These are phyloP conservation scores for Drosophila peninsularis DNA, from an alignment of 2,888 invertebrate species.

Conservation along the genomic window DNA sequence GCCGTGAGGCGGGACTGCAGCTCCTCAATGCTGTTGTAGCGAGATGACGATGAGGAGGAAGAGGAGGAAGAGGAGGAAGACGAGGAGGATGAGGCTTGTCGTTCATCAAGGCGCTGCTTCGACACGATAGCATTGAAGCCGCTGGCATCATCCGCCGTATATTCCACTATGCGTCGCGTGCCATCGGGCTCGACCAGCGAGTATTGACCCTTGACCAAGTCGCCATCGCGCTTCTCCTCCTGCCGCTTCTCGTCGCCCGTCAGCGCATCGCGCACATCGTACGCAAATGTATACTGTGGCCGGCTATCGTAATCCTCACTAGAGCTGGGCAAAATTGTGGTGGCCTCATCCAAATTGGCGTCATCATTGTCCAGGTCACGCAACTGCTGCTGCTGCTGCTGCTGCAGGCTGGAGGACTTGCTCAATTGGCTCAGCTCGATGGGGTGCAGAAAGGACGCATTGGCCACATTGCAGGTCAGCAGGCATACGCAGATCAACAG, in stretches of 20 bases:
- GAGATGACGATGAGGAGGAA: slow-evolving; percentile 27
- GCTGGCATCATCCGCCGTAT: slow-evolving; percentile 85
- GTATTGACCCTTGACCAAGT: slow-evolving; percentile 85
- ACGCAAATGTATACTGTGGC: slow-evolving; percentile 85
- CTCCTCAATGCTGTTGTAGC: slow-evolving; percentile 80
- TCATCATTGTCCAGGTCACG: slow-evolving; percentile 56
- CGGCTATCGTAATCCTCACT: slow-evolving; percentile 85
- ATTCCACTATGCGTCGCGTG: slow-evolving; percentile 85
- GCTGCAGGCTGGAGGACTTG: slow-evolving; percentile 56
- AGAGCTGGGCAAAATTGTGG: slow-evolving; percentile 68
- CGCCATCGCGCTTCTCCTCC: slow-evolving; percentile 86
- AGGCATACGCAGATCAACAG: slow-evolving; percentile 75
- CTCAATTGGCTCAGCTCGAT: slow-evolving; percentile 73
- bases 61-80: slow-evolving; percentile 37
- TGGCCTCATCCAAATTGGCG: slow-evolving; percentile 62
- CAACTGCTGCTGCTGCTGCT: slow-evolving; percentile 46
- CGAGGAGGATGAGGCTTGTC: slow-evolving; percentile 23
- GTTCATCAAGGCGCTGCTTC: slow-evolving; percentile 81
- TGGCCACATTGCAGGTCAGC: slow-evolving; percentile 68
- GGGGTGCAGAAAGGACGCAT: slow-evolving; percentile 75
- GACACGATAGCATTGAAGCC: slow-evolving; percentile 86
- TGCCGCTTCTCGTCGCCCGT: slow-evolving; percentile 86
- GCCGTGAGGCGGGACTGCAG: slow-evolving; percentile 79
- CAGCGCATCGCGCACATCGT: slow-evolving; percentile 85
- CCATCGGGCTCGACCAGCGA: slow-evolving; percentile 86